Evolutionary conservation across 2,797 vertebrate species (phyloP).

Genomic region (Geotrypetes seraphini): DNA sequence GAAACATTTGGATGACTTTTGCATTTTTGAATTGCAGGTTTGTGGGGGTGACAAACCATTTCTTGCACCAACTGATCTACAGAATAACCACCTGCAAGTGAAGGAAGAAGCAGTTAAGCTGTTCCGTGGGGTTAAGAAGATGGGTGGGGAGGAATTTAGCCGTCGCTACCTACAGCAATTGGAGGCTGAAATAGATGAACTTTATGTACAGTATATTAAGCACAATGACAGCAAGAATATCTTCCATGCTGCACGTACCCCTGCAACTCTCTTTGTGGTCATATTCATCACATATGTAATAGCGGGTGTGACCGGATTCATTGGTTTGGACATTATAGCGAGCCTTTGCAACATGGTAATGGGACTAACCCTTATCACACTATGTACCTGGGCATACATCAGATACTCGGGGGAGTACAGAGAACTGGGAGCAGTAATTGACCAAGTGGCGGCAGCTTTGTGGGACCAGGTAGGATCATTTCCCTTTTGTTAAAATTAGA

Average conservation of each 20-base stretch:
- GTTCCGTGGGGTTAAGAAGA: slow-evolving; percentile 91
- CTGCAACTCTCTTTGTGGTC: slow-evolving; percentile 95
- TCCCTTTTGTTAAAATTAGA: slow-evolving; percentile 13
- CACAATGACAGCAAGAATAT: slow-evolving; percentile 99
- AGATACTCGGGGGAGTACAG: slow-evolving; percentile 95
- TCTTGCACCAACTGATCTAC: slow-evolving; percentile 84
- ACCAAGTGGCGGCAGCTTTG: slow-evolving; percentile 94
- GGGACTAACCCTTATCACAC: slow-evolving; percentile 91
- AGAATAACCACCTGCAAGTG: slow-evolving; percentile 70
- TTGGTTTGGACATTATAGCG: slow-evolving; percentile 93
- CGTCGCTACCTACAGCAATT: slow-evolving; percentile 91
- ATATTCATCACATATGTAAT: slow-evolving; percentile 95
- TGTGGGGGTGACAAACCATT: slow-evolving; percentile 92
- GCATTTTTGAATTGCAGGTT: slow-evolving; percentile 46
- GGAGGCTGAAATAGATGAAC: slow-evolving; percentile 86
- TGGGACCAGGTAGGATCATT: slow-evolving; percentile 88
- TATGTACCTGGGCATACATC: slow-evolving; percentile 98
- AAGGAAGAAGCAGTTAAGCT: slow-evolving; percentile 81
- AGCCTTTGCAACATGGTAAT: slow-evolving; percentile 97
- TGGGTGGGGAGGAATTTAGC: slow-evolving; percentile 97
- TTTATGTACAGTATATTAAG: slow-evolving; percentile 96
- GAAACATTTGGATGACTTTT: neutral
- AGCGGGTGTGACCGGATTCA: slow-evolving; percentile 89
- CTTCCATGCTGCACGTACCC: slow-evolving; percentile 94
- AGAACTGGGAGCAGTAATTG: slow-evolving; percentile 91